Evolutionary conservation across 64 coral and sea anemone species (phyloP), one percentile per base, ranked within the genome.

Genomic region (Stichodactyla mertensii): DNA sequence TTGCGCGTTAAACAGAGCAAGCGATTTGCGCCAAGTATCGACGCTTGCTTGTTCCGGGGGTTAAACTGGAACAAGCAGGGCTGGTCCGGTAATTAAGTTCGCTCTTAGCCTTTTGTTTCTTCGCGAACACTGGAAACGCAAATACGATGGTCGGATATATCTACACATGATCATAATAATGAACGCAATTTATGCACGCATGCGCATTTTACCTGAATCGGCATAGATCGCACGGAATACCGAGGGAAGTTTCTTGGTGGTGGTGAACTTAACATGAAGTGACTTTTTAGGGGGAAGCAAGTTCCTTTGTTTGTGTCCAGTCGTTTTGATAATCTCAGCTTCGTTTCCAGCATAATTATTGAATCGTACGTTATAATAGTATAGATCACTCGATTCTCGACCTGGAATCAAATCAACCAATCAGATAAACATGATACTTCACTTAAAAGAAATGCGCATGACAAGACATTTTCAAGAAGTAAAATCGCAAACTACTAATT

Each of bases 301-400:
- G 60, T 82, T 80, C 4, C 84, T 64, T n/a, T 89, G 89, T 62
- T 92, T 93, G 77, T 88, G 86, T 16, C 92, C 95, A 4, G 89
- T 86, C 11, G 84, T 89, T 20, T 91, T 85, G 5, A 98, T 60
- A 23, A 93, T 11, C 52, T 98, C 89, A 5, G 86, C 88, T 57
- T 98, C 89, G 23, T 77, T 85, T 10, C 89, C 95, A 79, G 95
- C 95, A 55, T 92, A 88, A 78, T 98, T 98, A 24, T 86, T 89
- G 64, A 98, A 91, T 14, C 87, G 58, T 28, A 94, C 61, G 61
- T 91, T 88, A 67, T 88, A 93, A 71, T 98, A 89, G 80, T 91
- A 98, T 57, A 94, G 12, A 54, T 88, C 87, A 11, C 61, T 83
- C 64, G 95, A 94, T 67, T 95, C 94, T 5, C 90, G 90, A 85